Percentiles rank a stretch among this genome's conserved stretches.
These are phyloP conservation scores for Reticulitermes speratus DNA, from an alignment of 1,140 invertebrate genomes.

Conservation along the genomic window DNA sequence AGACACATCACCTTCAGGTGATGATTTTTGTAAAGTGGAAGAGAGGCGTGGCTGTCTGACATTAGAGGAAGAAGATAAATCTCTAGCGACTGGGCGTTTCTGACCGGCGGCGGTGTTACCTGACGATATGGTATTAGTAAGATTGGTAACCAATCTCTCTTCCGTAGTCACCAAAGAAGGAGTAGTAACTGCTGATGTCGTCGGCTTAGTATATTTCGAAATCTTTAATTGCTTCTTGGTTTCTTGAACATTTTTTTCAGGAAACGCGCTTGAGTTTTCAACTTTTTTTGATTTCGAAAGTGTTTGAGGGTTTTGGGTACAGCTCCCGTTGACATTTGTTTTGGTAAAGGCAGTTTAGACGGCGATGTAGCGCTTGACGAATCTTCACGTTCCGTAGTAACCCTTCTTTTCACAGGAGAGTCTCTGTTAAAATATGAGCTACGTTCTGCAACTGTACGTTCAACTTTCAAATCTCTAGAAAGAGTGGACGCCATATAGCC, in stretches of 20 bases:
- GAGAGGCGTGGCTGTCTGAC: background rate
- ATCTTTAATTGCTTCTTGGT: background rate
- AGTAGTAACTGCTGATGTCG: background rate
- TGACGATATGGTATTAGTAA: background rate
- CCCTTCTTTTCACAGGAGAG: background rate
- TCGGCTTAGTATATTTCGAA: background rate
- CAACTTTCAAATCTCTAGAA: constrained; percentile 51
- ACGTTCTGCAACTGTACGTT: constrained; percentile 35
- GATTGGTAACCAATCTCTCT: background rate
- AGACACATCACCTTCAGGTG: background rate
- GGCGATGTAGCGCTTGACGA: background rate
- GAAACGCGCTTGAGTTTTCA: background rate
- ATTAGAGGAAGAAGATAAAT: background rate
- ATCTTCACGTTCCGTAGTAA: background rate
- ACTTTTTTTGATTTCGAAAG: background rate
- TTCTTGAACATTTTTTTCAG: background rate
- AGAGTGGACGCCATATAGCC: constrained; percentile 53
- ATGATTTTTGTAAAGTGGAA: background rate
- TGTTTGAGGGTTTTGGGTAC: background rate
- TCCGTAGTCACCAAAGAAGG: background rate
- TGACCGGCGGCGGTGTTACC: background rate
- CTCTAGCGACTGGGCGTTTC: background rate
- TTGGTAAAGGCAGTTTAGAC: background rate
- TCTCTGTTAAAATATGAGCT: constrained; percentile 25
- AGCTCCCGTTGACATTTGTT: background rate